Percentiles rank a stretch among this genome's conserved stretches.
These are phyloP conservation scores for Salminus brasiliensis DNA, from an alignment of 2,113 vertebrate species.

Conservation along the genomic window DNA sequence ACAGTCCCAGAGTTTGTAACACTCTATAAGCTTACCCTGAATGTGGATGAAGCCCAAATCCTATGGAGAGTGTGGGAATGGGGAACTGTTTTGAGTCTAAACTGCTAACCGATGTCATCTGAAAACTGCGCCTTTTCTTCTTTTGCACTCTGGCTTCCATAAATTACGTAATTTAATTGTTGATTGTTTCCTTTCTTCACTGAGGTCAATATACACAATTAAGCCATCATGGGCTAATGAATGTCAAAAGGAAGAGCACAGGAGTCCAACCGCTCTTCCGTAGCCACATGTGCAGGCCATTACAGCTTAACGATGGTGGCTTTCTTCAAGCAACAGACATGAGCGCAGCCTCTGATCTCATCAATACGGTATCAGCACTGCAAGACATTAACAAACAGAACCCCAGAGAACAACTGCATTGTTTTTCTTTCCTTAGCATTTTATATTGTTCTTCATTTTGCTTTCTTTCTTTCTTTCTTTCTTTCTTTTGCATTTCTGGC, in stretches of 20 bases:
- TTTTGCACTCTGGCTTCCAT: background rate
- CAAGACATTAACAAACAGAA: conserved; percentile 17
- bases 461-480: background rate
- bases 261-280: background rate
- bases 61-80: no score
- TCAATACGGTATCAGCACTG: conserved; percentile 38
- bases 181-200: conserved; percentile 22
- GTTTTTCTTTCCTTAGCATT: background rate
- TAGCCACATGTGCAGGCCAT: conserved; percentile 50
- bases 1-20: no score
- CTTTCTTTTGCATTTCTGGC: no score
- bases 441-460: background rate
- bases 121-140: background rate
- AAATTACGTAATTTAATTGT: conserved; percentile 25
- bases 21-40: no score
- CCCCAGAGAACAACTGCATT: background rate
- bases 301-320: conserved; percentile 40
- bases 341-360: conserved; percentile 43
- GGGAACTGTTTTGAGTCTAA: background rate
- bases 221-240: conserved; percentile 43
- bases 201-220: conserved; percentile 18
- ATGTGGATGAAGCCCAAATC: no score
- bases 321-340: conserved; percentile 32
- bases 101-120: background rate
- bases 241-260: conserved; percentile 26